Conservation (phyloP, 2,113 vertebrate genomes). For the Podiceps cristatus region DNA sequence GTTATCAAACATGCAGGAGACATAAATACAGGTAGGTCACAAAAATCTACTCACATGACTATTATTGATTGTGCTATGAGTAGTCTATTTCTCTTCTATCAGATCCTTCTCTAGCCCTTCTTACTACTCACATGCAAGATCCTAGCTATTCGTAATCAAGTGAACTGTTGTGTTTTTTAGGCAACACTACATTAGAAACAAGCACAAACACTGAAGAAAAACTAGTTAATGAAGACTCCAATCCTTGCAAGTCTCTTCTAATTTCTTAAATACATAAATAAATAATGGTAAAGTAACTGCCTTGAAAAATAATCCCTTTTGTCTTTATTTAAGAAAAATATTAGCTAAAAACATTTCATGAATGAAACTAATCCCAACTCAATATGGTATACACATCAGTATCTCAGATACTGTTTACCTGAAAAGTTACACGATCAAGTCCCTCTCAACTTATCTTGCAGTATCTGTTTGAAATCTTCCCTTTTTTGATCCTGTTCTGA, state of each 20-base stretch:
- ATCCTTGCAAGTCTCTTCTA: neutral
- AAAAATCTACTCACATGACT: neutral
- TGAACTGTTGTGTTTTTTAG: neutral
- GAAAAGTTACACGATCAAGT: neutral
- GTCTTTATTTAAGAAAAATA: slow-evolving; percentile 54
- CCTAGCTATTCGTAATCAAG: slow-evolving; percentile 1
- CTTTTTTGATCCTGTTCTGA: neutral
- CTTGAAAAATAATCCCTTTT: slow-evolving; percentile 54
- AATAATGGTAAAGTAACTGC: neutral
- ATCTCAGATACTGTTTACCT: neutral
- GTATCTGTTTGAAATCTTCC: slow-evolving; percentile 7
- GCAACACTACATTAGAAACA: neutral
- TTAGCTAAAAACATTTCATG: slow-evolving; percentile 59
- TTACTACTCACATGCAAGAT: neutral
- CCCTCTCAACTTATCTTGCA: neutral
- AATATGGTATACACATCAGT: neutral
- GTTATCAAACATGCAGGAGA: neutral
- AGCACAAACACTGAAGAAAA: neutral
- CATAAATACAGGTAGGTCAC: neutral
- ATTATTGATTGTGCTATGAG: neutral
- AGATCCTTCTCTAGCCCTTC: neutral
- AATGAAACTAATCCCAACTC: slow-evolving; percentile 41
- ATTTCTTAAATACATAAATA: neutral
- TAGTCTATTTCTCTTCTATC: neutral
- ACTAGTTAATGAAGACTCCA: neutral